Conservation (phyloP, 1,140 invertebrate species). For the Ephestia elutella region DNA sequence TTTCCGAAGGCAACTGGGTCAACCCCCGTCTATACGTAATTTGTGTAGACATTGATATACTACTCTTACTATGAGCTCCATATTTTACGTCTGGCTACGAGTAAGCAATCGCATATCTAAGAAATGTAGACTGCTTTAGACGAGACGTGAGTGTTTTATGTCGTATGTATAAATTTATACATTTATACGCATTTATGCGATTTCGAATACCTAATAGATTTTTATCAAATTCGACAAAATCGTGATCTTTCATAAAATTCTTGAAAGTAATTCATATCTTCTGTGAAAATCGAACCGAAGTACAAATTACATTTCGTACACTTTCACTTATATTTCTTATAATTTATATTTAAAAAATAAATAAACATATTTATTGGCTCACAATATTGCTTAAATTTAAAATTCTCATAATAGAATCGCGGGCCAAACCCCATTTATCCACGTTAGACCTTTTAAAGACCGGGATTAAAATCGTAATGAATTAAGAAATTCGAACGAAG, state of each 20-base stretch:
- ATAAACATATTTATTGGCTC: not conserved
- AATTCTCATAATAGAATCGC: not conserved
- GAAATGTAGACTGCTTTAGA: not conserved
- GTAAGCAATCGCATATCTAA: conserved; percentile 1
- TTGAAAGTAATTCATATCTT: too few relatives aligned
- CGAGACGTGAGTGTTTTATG: too few relatives aligned
- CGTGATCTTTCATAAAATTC: too few relatives aligned
- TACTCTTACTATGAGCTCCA: not conserved
- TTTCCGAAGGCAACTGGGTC: not conserved
- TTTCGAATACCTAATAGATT: too few relatives aligned
- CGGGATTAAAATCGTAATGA: conserved; percentile 10
- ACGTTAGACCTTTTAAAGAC: conserved; percentile 8
- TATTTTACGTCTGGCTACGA: not conserved
- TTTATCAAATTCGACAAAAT: too few relatives aligned
- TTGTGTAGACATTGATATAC: conserved; percentile 5
- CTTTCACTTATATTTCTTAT: not conserved
- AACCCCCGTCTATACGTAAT: not conserved
- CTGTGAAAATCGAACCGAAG: too few relatives aligned
- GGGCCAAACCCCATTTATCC: not conserved
- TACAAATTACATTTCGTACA: too few relatives aligned
- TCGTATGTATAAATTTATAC: not conserved
- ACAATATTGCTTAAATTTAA: not conserved
- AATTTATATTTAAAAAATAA: not conserved
- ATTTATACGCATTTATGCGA: too few relatives aligned
- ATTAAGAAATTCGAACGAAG: conserved; percentile 14